Evolutionary conservation across 2,888 invertebrate species (phyloP).

Genomic region (Acanthosepion lycidas): DNA sequence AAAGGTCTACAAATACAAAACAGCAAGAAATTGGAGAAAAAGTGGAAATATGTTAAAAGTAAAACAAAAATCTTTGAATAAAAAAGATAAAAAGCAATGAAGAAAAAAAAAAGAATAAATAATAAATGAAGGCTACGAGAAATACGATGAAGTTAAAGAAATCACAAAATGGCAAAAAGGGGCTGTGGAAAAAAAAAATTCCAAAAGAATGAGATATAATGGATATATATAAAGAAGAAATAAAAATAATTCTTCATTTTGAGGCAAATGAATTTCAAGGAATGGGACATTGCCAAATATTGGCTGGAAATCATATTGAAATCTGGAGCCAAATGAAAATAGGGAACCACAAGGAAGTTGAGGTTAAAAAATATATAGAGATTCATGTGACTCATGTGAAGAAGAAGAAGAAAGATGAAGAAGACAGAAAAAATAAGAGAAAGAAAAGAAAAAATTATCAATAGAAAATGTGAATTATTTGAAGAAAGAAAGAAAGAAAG

Average conservation of each 20-base stretch:
- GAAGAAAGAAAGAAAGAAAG: neutral
- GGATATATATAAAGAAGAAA: neutral
- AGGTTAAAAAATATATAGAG: neutral
- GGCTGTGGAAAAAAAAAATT: neutral
- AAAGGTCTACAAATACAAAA: neutral
- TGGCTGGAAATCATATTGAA: conserved; percentile 21
- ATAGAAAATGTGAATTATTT: neutral
- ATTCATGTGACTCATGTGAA: neutral
- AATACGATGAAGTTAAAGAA: neutral
- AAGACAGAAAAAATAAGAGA: neutral
- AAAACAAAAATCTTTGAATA: neutral
- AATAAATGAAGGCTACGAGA: too few species aligned
- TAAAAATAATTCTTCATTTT: neutral
- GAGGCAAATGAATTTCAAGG: conserved; percentile 18
- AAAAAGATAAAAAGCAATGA: neutral
- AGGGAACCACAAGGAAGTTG: neutral
- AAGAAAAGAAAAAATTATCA: neutral
- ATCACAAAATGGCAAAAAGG: neutral
- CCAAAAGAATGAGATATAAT: neutral
- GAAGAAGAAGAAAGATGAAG: neutral
- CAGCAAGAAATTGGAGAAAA: neutral
- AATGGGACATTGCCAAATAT: conserved; percentile 33
- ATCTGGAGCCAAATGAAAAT: neutral
- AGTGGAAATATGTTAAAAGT: neutral
- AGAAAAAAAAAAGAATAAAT: neutral